phyloP scores from a whole-genome alignment of 1,140 invertebrate genomes.

The Atta colombica region DNA sequence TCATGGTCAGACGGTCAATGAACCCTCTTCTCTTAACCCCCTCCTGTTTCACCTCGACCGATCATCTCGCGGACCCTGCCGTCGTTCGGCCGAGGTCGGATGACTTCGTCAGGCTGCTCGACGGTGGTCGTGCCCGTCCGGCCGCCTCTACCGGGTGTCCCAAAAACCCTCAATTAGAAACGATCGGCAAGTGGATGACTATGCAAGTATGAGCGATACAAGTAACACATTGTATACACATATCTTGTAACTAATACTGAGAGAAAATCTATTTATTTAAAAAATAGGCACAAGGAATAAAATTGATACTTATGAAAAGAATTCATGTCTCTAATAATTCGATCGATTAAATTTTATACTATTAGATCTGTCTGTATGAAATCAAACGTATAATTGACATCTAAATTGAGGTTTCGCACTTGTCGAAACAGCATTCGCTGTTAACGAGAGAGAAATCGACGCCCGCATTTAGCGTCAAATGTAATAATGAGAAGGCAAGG shows the following conservation, averaged over 20 bases:
- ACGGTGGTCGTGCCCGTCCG: constrained; percentile 66
- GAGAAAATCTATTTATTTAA: background rate
- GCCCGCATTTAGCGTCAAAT: constrained; percentile 17
- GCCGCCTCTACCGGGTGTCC: constrained; percentile 61
- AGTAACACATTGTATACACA: background rate
- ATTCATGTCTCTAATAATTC: background rate
- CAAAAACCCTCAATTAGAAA: background rate
- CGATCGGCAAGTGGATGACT: background rate
- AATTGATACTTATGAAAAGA: background rate
- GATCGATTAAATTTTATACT: background rate
- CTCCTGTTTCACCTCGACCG: constrained; percentile 65
- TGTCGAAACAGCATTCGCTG: background rate
- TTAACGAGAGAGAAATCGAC: constrained; percentile 24
- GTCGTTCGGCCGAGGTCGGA: constrained; percentile 75
- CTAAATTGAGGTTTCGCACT: background rate
- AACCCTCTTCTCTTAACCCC: constrained; percentile 71
- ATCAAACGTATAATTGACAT: too few relatives aligned
- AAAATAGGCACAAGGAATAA: background rate
- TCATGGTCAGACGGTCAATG: constrained; percentile 85
- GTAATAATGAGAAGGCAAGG: constrained; percentile 19
- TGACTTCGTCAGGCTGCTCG: constrained; percentile 67
- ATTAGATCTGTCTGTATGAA: too few relatives aligned
- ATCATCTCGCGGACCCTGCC: constrained; percentile 70
- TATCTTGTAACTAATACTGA: background rate
- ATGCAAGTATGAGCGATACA: background rate